Evolutionary conservation across 2,113 vertebrate genomes (phyloP).

Genomic region (Vulpes vulpes): DNA sequence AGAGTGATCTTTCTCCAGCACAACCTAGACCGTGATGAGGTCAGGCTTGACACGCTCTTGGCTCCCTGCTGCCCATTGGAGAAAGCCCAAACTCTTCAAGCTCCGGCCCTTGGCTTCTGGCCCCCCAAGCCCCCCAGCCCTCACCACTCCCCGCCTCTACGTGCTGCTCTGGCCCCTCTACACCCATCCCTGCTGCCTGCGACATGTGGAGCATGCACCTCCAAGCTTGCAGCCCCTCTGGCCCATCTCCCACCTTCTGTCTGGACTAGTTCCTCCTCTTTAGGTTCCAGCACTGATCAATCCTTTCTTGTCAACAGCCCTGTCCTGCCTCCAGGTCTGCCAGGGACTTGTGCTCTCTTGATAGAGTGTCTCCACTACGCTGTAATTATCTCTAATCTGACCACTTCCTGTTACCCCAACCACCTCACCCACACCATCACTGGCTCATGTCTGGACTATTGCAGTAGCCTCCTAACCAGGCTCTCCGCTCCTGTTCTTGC

Average conservation of each 20-base stretch:
- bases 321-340: not conserved
- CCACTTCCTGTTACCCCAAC: not conserved
- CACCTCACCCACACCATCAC: not conserved
- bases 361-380: not conserved
- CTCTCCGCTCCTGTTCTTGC: not conserved
- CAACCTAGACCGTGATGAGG: rapidly evolving
- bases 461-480: not conserved
- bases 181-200: not conserved
- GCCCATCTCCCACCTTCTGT: not conserved
- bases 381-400: not conserved
- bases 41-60: not conserved
- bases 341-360: not conserved
- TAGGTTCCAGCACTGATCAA: not conserved
- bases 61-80: not conserved
- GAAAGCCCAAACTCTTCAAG: not conserved
- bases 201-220: rapidly evolving
- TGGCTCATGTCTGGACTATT: not conserved
- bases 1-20: not conserved
- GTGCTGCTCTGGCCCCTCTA: not conserved
- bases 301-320: not conserved
- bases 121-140: not conserved
- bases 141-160: not conserved
- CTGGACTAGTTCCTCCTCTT: not conserved
- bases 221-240: not conserved
- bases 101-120: not conserved